A percentile compares a stretch with the other conserved stretches of the same genome.
Conservation (phyloP, 1,140 invertebrate species). For the Eulimnadia texana region DNA sequence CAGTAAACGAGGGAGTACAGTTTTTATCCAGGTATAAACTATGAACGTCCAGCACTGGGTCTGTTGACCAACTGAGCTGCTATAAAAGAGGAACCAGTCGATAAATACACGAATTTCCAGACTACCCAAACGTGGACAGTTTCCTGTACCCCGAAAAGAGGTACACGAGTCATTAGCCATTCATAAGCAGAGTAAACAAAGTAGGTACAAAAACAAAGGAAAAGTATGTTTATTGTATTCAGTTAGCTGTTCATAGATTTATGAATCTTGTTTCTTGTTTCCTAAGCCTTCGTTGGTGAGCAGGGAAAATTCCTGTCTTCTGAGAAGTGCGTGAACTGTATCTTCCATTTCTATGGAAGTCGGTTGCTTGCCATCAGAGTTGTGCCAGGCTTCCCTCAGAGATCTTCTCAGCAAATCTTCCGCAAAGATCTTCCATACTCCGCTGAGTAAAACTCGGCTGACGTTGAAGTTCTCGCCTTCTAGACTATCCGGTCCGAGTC, state of each 20-base stretch:
- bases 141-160: too few relatives aligned
- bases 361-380: conserved; percentile 14
- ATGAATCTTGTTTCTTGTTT: too few relatives aligned
- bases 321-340: conserved; percentile 16
- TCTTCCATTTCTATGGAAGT: conserved; percentile 17
- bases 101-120: neutral
- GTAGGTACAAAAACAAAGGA: too few relatives aligned
- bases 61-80: neutral
- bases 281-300: conserved; percentile 19
- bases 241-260: too few relatives aligned
- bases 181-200: too few relatives aligned
- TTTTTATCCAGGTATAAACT: neutral
- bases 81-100: neutral
- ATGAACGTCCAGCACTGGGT: neutral
- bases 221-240: too few relatives aligned
- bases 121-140: too few relatives aligned
- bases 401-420: conserved; percentile 18
- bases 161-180: too few relatives aligned
- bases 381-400: conserved; percentile 12
- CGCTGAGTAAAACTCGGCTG: neutral
- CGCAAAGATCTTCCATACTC: conserved; percentile 15
- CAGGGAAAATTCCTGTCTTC: conserved; percentile 18
- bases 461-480: conserved; percentile 12
- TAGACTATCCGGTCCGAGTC: conserved; percentile 8
- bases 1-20: too few relatives aligned